Base-by-base conservation (phyloP, 1,140 invertebrate species). In the Zophobas morio region DNA sequence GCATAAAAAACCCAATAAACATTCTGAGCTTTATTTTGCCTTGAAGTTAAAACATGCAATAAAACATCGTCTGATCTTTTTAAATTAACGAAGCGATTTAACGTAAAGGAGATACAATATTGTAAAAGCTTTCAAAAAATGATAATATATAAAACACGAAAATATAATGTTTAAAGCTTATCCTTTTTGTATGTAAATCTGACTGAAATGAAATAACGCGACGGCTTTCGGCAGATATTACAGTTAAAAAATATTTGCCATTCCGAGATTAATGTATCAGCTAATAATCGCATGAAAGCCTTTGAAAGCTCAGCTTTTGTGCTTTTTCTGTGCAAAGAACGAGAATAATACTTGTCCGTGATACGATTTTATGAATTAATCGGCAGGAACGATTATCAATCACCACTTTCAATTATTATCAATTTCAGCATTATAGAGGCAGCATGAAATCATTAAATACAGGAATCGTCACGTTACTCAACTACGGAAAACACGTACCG, bases 401-500 rank as follows among this genome's bases (percentile, higher is more conserved):
- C 35, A 63, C 2, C 34, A 36, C n/a, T 63, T 63, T 63, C 5
- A 1, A 51, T 51, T 51, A 6, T 32, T 4, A 40, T 66, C 47
- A 77, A 85, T 88, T 92, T 81, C 88, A 98, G 94, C 93, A 98
- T 90, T 95, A 99, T 88, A 92, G 98, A 83, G 95, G 96, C 77
- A 96, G 95, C 79, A 92, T 97, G 87, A 98, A 97, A 88, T 98
- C 96, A 72, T 89, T 99, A 32, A 99, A 99, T 87, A 99, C 98
- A 0, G 98, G 98, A 70, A 99, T 99, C 82, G 96, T 99, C 39
- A 99, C 98, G 35, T 88, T 99, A 66, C 89, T 99, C 40, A 99
- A 99, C 89, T 99, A 99, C 88, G 97, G 98, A 40, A 99, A 99
- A 88, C 95, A 98, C 87, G 98, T 99, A n/a, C 97, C 94, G 80